Conservation (phyloP, 2,113 vertebrate genomes). For the Callospermophilus lateralis region DNA sequence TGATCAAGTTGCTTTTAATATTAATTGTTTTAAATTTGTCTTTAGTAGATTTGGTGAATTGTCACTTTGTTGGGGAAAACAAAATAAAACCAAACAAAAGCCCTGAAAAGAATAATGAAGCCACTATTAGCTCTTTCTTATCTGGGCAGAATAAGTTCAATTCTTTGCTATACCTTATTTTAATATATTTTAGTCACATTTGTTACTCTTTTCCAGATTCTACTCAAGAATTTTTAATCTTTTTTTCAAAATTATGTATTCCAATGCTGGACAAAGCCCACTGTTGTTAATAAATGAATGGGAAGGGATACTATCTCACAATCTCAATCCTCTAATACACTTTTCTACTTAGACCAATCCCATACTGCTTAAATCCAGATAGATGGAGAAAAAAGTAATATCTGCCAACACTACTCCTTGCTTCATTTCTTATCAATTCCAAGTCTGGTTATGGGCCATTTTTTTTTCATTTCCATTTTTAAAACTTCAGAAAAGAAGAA, state of each 20-base stretch:
- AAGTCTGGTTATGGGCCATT: neutral
- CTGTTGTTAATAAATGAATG: neutral
- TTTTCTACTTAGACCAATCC: neutral
- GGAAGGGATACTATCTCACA: conserved; percentile 17
- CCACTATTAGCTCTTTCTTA: neutral
- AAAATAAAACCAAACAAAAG: neutral
- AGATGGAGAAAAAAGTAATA: neutral
- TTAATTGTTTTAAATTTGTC: neutral
- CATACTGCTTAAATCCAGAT: conserved; percentile 19
- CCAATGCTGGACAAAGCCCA: neutral
- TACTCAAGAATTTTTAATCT: neutral
- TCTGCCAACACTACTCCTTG: conserved; percentile 22
- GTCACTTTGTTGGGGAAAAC: neutral
- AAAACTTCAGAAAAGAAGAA: neutral
- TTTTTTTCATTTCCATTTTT: neutral
- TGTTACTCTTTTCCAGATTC: neutral
- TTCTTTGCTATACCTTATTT: neutral
- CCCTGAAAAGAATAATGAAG: neutral
- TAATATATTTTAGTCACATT: conserved; percentile 33
- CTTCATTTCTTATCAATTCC: neutral
- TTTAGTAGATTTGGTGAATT: neutral
- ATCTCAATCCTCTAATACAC: neutral
- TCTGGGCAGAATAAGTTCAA: neutral
- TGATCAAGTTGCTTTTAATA: neutral
- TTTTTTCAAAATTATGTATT: neutral